Evolutionary conservation across 2,113 vertebrate species (phyloP).

Genomic region (Plestiodon gilberti): DNA sequence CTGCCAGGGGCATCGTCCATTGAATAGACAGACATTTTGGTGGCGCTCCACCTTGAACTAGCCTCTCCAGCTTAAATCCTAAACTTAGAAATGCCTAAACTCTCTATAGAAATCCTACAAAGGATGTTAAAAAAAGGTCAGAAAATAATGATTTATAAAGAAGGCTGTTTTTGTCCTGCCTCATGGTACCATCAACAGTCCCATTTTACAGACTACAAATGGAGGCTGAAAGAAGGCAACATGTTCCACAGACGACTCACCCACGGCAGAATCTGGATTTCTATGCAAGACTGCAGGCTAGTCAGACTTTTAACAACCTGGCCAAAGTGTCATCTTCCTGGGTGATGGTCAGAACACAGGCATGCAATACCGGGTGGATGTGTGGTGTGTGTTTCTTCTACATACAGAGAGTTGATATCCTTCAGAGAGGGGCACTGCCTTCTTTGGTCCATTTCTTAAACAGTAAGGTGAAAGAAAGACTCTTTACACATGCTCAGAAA

Average conservation of each 20-base stretch:
- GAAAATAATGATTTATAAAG: no score
- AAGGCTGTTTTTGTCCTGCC: no score
- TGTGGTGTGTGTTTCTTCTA: neutral
- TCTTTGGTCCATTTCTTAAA: neutral
- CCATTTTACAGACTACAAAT: neutral
- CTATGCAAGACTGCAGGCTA: neutral
- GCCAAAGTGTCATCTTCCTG: neutral
- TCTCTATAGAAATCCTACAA: no score
- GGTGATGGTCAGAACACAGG: neutral
- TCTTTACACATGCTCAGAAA: neutral
- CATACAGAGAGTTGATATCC: neutral
- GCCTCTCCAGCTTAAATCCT: no score
- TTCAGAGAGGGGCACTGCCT: neutral
- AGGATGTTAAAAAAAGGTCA: no score
- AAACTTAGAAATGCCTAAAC: no score
- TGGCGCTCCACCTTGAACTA: no score
- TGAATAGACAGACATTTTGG: no score
- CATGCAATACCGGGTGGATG: neutral
- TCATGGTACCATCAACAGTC: neutral
- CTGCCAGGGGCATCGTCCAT: no score
- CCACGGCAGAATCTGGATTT: neutral
- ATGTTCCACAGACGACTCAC: neutral
- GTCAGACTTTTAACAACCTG: neutral
- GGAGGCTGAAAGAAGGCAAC: neutral
- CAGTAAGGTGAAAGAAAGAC: neutral